Base-by-base conservation (phyloP, 2,797 vertebrate genomes). In the Cryptoprocta ferox region DNA sequence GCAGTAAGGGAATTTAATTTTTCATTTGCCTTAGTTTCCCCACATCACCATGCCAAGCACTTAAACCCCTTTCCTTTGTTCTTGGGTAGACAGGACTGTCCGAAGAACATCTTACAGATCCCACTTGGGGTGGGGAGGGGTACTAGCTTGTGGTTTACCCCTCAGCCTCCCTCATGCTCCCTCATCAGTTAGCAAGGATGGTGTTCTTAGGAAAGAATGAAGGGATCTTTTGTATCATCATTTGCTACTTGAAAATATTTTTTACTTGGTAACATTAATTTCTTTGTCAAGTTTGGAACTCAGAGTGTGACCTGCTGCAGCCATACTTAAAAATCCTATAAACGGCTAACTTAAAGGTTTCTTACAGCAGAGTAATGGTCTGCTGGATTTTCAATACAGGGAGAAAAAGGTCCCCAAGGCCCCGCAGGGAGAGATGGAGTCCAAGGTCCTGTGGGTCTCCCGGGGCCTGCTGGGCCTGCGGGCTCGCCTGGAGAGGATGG, bases 401-500 rank as follows among this genome's bases (percentile, higher is more conserved):
- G 99, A 96, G 99, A 99, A 98, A 99, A 99, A 99, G 99, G 99
- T 56, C 99, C 99, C 83, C 99, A 99, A 71, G 99, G 99, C 94
- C 99, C 99, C 30, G 99, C 99, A 79, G 99, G 99, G 91, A 99
- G 99, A 76, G 99, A 99, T 76, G 99, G 99, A 65, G 98, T 99
- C 56, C 99, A 99, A 98, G 99, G 99, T 96, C 99, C 99, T 15
- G 99, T 99, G 13, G 99, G 99, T 95, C 99, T 99, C 88, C 99
- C 99, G 0, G 99, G 99, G 16, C 99, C 99, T 37, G 99, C 99
- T 21, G 99, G 99, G 89, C 99, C 99, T 18, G 99, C 99, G 53
- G 99, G 99, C 59, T 99, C 99, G 97, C 99, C 99, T 0, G 99
- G 99, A 98, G 99, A 99, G 98, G 99, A 99, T 3, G 99, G 99